phyloP scores from a whole-genome alignment of 1,140 invertebrate species.

The Temnothorax longispinosus region DNA sequence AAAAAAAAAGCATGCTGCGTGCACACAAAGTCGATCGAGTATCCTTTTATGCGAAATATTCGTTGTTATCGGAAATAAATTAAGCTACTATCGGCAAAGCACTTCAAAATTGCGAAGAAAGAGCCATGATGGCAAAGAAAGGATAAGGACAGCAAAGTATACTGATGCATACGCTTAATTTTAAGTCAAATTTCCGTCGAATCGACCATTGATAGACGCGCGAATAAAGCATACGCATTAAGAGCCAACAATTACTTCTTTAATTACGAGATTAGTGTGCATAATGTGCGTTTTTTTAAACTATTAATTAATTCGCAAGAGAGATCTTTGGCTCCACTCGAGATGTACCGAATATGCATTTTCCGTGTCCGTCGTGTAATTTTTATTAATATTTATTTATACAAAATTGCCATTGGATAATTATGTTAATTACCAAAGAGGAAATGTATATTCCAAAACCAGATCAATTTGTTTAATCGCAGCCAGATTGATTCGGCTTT shows the following conservation, averaged over 20 bases:
- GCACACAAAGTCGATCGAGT: neutral
- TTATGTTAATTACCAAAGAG: conserved; percentile 28
- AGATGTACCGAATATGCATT: neutral
- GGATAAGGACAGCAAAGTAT: neutral
- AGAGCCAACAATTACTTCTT: neutral
- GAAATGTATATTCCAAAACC: neutral
- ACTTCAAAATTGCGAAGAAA: neutral
- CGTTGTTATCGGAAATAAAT: neutral
- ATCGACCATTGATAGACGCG: neutral
- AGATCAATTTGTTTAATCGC: neutral
- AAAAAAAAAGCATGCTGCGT: neutral
- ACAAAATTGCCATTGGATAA: neutral
- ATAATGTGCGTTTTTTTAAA: neutral
- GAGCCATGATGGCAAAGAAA: neutral
- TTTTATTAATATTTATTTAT: neutral
- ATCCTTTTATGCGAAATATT: neutral
- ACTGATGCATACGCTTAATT: neutral
- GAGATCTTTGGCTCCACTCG: neutral
- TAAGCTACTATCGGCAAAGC: neutral
- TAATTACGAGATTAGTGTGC: neutral
- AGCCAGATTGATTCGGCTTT: neutral
- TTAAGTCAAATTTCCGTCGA: neutral
- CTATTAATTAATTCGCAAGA: neutral
- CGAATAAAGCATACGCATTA: neutral
- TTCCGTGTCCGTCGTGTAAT: neutral